Evolutionary conservation across 2,113 vertebrate species (phyloP).

Genomic region (Eolophus roseicapilla): DNA sequence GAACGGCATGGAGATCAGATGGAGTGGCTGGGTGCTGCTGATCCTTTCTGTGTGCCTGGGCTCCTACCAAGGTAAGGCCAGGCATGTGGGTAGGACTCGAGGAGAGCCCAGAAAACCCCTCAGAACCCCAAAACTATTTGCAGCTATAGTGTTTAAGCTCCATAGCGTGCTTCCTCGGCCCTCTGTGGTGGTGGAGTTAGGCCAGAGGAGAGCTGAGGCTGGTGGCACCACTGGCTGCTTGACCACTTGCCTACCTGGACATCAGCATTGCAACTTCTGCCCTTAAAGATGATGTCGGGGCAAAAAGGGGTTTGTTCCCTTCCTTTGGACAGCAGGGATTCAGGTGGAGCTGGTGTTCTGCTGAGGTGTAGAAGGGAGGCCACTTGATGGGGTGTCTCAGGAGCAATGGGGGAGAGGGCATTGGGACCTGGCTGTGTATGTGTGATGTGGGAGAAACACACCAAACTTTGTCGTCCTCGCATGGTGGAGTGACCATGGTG

Average conservation of each 20-base stretch:
- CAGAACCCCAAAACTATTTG: not conserved
- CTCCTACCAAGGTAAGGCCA: constrained; percentile 74
- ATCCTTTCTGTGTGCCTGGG: constrained; percentile 65
- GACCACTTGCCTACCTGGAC: not conserved
- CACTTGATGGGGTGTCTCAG: rapidly evolving
- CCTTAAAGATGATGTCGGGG: not conserved
- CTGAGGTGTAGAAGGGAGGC: rapidly evolving
- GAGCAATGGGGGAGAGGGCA: rapidly evolving
- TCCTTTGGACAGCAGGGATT: not conserved
- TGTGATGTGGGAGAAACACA: no score
- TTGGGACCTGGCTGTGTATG: rapidly evolving
- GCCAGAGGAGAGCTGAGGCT: not conserved
- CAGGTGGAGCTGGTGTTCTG: rapidly evolving
- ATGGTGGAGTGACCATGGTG: rapidly evolving
- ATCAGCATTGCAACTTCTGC: rapidly evolving
- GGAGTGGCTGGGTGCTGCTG: constrained; percentile 64
- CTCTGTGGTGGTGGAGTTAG: not conserved
- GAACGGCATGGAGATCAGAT: constrained; percentile 53
- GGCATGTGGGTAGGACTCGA: not conserved
- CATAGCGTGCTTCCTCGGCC: rapidly evolving
- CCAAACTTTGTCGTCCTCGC: no score
- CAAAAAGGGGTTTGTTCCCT: not conserved
- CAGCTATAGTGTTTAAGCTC: not conserved
- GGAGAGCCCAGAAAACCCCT: not conserved
- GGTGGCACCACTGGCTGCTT: not conserved